Conservation (phyloP, 1,140 invertebrate genomes). For the Orius laevigatus region DNA sequence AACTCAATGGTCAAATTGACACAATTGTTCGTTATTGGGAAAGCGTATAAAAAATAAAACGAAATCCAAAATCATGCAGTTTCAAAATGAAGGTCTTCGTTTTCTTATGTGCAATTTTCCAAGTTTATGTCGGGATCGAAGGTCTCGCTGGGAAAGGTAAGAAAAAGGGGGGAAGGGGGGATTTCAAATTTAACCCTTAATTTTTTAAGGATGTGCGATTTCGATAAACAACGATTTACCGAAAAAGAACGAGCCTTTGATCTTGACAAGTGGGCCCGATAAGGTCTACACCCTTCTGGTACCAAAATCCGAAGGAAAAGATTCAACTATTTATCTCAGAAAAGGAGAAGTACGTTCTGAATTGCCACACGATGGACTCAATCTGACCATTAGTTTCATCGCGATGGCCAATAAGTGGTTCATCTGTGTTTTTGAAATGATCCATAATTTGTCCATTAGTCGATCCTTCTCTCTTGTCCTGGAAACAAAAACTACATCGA, state of each 20-base stretch:
- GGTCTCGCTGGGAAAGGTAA: too few relatives aligned
- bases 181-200: too few relatives aligned
- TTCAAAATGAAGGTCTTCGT: too few relatives aligned
- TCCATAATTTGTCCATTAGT: not conserved
- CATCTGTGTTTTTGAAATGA: not conserved
- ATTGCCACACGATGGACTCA: not conserved
- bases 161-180: too few relatives aligned
- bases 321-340: not conserved
- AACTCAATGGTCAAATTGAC: too few relatives aligned
- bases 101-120: too few relatives aligned
- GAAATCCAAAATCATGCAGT: too few relatives aligned
- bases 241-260: constrained; percentile 15
- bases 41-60: too few relatives aligned
- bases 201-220: constrained; percentile 7
- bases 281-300: not conserved
- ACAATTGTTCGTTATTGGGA: too few relatives aligned
- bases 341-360: constrained; percentile 6
- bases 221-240: constrained; percentile 13
- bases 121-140: too few relatives aligned
- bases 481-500: constrained; percentile 13
- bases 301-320: not conserved
- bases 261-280: not conserved
- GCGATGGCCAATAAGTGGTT: not conserved
- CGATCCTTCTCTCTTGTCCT: constrained; percentile 12
- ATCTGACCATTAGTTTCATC: not conserved